These are phyloP conservation scores for Liolophura sinensis DNA, from an alignment of 1,140 invertebrate genomes.

Conservation along the genomic window DNA sequence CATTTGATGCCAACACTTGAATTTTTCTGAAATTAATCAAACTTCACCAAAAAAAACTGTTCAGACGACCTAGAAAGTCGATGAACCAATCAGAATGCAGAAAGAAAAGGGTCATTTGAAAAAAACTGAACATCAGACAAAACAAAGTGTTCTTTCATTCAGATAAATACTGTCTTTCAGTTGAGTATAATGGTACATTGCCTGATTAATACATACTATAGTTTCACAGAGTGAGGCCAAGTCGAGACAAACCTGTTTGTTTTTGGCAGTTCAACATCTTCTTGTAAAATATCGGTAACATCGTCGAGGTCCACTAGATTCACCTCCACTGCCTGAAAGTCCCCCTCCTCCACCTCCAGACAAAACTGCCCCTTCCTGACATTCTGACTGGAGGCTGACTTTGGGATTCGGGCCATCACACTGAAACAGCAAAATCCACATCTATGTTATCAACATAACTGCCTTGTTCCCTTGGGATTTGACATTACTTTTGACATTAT, in stretches of 20 bases:
- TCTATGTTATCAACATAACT: not conserved
- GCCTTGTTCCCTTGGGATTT: not conserved
- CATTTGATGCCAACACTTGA: no score
- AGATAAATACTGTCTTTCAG: no score
- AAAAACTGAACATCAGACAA: no score
- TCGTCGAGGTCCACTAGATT: constrained; percentile 59
- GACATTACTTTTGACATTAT: no score
- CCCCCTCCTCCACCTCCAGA: constrained; percentile 52
- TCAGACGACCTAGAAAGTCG: no score
- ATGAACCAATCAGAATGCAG: no score
- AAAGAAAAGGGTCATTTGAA: no score
- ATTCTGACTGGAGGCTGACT: constrained; percentile 34
- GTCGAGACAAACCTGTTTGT: constrained; percentile 28
- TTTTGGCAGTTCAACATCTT: constrained; percentile 50
- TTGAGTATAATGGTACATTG: constrained; percentile 10
- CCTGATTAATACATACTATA: constrained; percentile 4
- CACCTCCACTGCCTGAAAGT: constrained; percentile 45
- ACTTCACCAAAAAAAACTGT: no score
- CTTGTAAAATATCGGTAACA: constrained; percentile 55
- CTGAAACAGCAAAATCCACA: no score
- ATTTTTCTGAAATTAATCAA: no score
- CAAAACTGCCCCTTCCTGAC: constrained; percentile 30
- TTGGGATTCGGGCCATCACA: constrained; percentile 22
- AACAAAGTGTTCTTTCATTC: no score
- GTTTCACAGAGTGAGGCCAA: no score